Evolutionary conservation across 2,113 vertebrate genomes (phyloP), one percentile per base, ranked within the genome.

Genomic region (Corydoras sp.): DNA sequence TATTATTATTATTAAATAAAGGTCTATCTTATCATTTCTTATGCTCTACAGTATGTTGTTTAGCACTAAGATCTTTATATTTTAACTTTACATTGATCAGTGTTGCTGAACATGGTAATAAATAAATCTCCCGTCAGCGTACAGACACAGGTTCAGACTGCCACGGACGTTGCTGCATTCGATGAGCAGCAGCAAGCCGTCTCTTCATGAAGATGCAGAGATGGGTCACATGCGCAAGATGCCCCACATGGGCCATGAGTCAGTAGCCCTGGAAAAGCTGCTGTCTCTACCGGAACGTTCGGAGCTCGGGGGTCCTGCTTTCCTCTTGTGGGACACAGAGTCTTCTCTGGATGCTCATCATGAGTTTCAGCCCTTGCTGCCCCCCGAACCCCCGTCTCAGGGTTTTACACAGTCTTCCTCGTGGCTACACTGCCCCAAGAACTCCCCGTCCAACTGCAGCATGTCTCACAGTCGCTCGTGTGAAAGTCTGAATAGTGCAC

Each of bases 401-500:
- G 70, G 74, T 0, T 48, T 75, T 63, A 76, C 85, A 3, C 76
- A 82, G 53, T 85, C 88, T 0, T 87, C 86, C 0, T 79, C 79
- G 0, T 70, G 72, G 10, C 63, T 80, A 0, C 74, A 79, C 6
- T 81, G 56, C 2, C 84, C 88, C 0, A 86, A 88, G 0, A 73
- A 84, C 18, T 86, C 88, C 3, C 87, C 88, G 10, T 90, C 91
- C 82, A 90, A 83, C 80, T 87, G 86, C 82, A 91, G 87, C 81
- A 83, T 90, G 78, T 77, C 82, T 0, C 80, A 89, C 35, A 88
- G 86, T 35, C 88, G 88, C 58, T 89, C 89, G 0, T 84, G 87
- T 0, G 88, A 93, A 80, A 93, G 91, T 76, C 84, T 88, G 12
- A 86, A 82, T 78, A 93, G 87, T 15, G 79, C 94, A 2, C 91